Evolutionary conservation across 2,113 vertebrate species (phyloP), one percentile per base, ranked within the genome.

Genomic region (Esox niger): DNA sequence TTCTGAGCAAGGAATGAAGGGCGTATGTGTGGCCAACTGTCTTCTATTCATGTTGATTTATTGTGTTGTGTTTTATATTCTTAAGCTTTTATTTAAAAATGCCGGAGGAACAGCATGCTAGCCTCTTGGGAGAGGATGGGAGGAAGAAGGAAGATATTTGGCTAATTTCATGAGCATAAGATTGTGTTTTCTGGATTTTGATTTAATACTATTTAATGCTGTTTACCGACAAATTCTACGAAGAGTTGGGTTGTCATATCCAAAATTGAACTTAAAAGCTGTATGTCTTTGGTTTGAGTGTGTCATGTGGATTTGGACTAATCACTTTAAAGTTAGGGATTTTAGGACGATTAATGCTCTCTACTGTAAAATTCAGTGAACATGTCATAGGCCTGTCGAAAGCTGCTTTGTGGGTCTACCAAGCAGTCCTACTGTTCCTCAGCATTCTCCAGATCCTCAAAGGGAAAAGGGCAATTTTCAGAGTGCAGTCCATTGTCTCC

Each of bases 311-410:
- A 68, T 46, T 60, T 35, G 31, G 26, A 29, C 38, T 64, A 55
- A 79, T 75, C 63, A 68, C 54, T 67, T 52, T n/a, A n/a, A n/a
- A n/a, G n/a, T n/a, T n/a, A n/a, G 38, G 54, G 63, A 74, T 67
- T 68, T 78, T 15, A 57, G 27, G 21, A 13, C 57, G 17, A 38
- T 38, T 6, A 38, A 38, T 11, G n/a, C 54, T 2, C 31, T 15
- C 46, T 9, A 52, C 57, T 20, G 47, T 31, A 33, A 62, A 35
- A 23, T 76, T 66, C 20, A n/a, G 9, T 62, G 29, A 2, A 13
- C 26, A 25, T 56, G 47, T 21, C n/a, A 23, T 52, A 23, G 47
- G 47, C 47, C 47, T 52, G 8, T 13, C 33, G 31, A 49, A 54
- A 62, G 27, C 49, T 30, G 17, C n/a, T 21, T 25, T 55, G 52